Conservation (phyloP, 2,113 vertebrate species). For the Mellivora capensis region DNA sequence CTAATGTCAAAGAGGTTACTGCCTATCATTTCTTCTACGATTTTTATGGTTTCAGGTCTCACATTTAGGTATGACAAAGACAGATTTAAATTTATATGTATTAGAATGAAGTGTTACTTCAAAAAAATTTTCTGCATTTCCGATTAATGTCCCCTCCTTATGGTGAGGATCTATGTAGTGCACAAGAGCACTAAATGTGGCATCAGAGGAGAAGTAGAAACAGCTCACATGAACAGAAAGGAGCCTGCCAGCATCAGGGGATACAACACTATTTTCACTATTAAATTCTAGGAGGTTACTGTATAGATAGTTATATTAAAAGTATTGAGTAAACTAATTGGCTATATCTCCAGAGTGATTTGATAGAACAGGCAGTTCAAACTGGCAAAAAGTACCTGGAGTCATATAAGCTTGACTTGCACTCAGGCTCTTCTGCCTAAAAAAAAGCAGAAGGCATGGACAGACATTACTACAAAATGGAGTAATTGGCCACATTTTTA, state of each 20-base stretch:
- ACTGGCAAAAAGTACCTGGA: not conserved
- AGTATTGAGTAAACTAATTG: not conserved
- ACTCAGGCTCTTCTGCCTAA: not conserved
- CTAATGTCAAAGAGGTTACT: not conserved
- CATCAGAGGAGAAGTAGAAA: not conserved
- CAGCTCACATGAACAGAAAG: not conserved
- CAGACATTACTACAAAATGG: not conserved
- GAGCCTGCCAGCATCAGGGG: not conserved
- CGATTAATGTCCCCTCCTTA: not conserved
- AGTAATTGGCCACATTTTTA: not conserved
- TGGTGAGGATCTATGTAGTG: not conserved
- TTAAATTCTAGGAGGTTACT: not conserved
- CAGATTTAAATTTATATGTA: not conserved
- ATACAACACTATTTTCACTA: not conserved
- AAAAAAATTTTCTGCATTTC: not conserved
- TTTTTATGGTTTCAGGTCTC: not conserved
- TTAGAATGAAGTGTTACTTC: not conserved
- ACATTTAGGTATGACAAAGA: not conserved
- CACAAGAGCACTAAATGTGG: not conserved
- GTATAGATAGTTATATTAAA: not conserved
- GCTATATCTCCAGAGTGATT: not conserved
- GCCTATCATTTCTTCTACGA: not conserved
- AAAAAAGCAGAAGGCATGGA: not conserved
- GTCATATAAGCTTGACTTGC: not conserved
- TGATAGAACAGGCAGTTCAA: not conserved